Percentiles rank a stretch among this genome's conserved stretches.
Conservation (phyloP, 2,888 invertebrate genomes). For the Sthenelais limicola region DNA sequence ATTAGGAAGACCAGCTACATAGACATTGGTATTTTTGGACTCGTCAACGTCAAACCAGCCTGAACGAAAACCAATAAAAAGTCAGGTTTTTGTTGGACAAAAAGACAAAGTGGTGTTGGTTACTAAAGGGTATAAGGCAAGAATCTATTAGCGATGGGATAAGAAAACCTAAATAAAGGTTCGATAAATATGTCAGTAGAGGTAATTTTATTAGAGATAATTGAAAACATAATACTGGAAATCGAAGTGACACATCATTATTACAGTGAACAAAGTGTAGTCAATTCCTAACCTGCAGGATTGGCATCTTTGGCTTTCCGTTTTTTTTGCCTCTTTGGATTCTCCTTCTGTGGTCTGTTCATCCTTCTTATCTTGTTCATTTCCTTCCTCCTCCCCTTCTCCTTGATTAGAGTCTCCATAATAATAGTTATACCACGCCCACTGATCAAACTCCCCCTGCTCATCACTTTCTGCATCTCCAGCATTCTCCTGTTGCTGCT, state of each 20-base stretch:
- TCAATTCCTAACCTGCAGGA: neutral
- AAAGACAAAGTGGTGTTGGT: neutral
- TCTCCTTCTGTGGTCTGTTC: conserved; percentile 30
- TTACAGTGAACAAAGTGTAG: neutral
- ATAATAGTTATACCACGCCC: conserved; percentile 45
- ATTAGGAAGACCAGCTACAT: conserved; percentile 91
- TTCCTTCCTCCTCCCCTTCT: conserved; percentile 26
- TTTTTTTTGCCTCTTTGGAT: neutral
- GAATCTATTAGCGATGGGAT: no score
- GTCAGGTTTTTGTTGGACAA: neutral
- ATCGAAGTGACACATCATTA: no score
- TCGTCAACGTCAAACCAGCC: conserved; percentile 96
- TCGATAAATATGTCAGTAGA: no score
- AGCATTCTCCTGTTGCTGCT: conserved; percentile 1
- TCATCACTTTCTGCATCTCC: conserved; percentile 5
- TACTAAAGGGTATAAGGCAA: neutral
- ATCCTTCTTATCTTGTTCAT: conserved; percentile 13
- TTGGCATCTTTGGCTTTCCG: neutral
- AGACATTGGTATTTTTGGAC: conserved; percentile 93
- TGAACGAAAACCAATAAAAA: conserved; percentile 52
- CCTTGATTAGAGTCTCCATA: conserved; percentile 44
- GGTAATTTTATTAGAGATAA: no score
- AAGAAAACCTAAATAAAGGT: no score
- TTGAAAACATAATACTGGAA: no score
- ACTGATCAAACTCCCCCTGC: conserved; percentile 40